Evolutionary conservation across 2,797 vertebrate genomes (phyloP).

Genomic region (Cynodonichthys magdalenae): DNA sequence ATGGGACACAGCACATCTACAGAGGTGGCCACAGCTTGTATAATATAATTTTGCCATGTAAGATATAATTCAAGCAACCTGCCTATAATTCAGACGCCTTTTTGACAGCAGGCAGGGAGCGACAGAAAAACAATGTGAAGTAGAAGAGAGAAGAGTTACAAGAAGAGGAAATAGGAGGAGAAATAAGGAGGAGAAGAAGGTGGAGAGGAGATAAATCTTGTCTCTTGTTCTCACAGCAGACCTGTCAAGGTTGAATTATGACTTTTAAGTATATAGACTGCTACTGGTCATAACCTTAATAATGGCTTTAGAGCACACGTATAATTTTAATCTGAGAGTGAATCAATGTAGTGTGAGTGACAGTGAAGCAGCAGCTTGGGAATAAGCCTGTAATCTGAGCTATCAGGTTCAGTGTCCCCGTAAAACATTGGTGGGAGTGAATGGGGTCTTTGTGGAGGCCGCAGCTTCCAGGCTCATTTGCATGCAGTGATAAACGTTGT

Average conservation of each 20-base stretch:
- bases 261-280: constrained; percentile 50
- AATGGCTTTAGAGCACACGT: constrained; percentile 29
- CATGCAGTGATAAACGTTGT: constrained; percentile 83
- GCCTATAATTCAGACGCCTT: constrained; percentile 46
- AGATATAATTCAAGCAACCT: constrained; percentile 30
- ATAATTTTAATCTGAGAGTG: constrained; percentile 35
- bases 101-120: constrained; percentile 17
- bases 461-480: constrained; percentile 71
- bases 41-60: background rate
- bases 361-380: constrained; percentile 45
- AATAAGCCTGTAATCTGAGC: constrained; percentile 69
- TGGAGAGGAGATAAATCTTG: constrained; percentile 57
- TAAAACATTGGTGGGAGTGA: constrained; percentile 52
- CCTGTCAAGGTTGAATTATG: constrained; percentile 43
- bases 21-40: background rate
- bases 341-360: constrained; percentile 37
- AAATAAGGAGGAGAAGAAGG: constrained; percentile 39
- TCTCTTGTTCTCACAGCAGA: constrained; percentile 34
- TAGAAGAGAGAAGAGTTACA: constrained; percentile 29
- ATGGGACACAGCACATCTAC: background rate
- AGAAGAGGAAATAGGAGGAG: constrained; percentile 51
- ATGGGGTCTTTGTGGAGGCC: constrained; percentile 70
- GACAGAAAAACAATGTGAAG: background rate
- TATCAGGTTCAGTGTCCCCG: constrained; percentile 62
- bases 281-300: constrained; percentile 51